A percentile compares a stretch with the other conserved stretches of the same genome.
phyloP scores from a whole-genome alignment of 2,797 vertebrate species.

The Chloroceryle inda region DNA sequence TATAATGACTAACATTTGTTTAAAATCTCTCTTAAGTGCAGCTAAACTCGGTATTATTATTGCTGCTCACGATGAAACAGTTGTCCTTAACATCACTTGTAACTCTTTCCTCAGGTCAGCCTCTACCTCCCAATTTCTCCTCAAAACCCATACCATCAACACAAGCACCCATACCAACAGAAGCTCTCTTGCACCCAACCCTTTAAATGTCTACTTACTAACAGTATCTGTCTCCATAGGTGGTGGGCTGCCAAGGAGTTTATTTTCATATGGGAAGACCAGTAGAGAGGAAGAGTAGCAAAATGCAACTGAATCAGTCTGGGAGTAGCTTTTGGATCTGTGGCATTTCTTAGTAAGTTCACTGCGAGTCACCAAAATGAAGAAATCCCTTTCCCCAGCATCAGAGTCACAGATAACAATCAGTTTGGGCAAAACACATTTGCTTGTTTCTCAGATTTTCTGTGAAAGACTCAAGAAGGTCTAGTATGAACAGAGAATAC shows the following conservation, averaged over 20 bases:
- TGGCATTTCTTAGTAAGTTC: not conserved
- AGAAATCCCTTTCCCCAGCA: not conserved
- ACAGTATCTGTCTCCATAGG: not conserved
- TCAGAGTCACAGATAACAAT: not conserved
- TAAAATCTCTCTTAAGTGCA: not conserved
- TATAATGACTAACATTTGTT: not conserved
- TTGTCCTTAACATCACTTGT: not conserved
- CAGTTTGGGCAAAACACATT: not conserved
- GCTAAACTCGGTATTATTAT: not conserved
- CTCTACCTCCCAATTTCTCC: not conserved
- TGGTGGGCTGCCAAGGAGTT: not conserved
- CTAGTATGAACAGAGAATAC: not conserved
- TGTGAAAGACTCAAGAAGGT: not conserved
- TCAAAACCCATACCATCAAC: not conserved
- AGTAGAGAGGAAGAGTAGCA: not conserved
- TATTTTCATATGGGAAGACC: not conserved
- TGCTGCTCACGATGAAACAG: not conserved
- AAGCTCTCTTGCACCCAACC: not conserved
- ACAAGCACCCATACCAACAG: not conserved
- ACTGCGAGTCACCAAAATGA: not conserved
- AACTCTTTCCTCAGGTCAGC: not conserved
- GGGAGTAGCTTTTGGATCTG: not conserved
- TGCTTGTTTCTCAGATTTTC: not conserved
- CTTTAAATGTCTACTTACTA: not conserved
- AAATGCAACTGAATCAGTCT: slow-evolving; percentile 12